phyloP scores from a whole-genome alignment of 1,140 invertebrate genomes.

The Catajapyx aquilonaris region DNA sequence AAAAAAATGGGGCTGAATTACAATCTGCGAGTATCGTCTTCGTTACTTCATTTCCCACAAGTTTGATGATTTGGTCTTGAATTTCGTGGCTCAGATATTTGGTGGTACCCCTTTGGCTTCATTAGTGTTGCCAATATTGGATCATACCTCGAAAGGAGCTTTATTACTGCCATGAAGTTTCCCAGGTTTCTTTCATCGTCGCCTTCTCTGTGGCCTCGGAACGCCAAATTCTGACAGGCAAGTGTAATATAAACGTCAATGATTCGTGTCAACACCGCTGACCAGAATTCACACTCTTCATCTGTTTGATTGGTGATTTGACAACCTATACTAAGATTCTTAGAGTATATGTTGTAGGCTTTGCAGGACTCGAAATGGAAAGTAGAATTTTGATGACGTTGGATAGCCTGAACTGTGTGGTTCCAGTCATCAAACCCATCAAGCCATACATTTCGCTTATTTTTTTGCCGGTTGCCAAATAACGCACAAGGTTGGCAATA shows the following conservation, averaged over 20 bases:
- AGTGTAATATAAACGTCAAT: neutral
- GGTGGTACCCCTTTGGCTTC: neutral
- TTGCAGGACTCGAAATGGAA: neutral
- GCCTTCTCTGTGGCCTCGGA: neutral
- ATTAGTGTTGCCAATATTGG: neutral
- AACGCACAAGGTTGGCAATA: neutral
- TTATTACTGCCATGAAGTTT: neutral
- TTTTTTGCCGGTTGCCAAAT: neutral
- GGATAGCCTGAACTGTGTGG: neutral
- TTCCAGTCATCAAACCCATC: neutral
- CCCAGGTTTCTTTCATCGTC: neutral
- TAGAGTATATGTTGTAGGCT: neutral
- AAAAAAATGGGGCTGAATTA: conserved; percentile 1
- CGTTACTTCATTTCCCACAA: neutral
- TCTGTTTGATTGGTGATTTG: neutral
- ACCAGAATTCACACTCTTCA: neutral
- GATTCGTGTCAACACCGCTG: neutral
- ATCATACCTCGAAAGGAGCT: neutral
- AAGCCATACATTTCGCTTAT: neutral
- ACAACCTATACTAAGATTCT: neutral
- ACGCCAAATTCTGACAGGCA: neutral
- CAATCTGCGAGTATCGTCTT: neutral
- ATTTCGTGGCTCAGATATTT: neutral
- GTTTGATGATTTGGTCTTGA: conserved; percentile 1
- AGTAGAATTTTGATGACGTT: neutral